Evolutionary conservation across 1,140 invertebrate species (phyloP), one percentile per base, ranked within the genome.

Genomic region (Thaumatotibia leucotreta): DNA sequence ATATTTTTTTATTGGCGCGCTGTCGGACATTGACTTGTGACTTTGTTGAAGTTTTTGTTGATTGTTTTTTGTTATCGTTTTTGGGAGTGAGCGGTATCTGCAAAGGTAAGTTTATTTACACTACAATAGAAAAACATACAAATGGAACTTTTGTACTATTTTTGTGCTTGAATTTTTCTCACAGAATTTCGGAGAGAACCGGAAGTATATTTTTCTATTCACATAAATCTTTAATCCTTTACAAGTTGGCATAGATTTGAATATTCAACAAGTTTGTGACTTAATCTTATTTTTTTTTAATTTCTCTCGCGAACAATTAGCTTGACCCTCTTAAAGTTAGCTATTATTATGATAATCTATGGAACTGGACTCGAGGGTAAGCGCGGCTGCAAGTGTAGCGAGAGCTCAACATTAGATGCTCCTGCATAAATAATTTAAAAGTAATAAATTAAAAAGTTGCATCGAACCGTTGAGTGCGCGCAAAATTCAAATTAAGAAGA

Each of bases 1-100:
- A 70, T 50, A 70, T 52, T 72, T 65, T 72, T 72, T 73, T 72
- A 69, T 73, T 69, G 29, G 64, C 71, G 58, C 68, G 73, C 75
- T 50, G 71, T 64, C 77, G 84, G 82, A 87, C 83, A 79, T 80
- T 84, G 68, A 80, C 80, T 82, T 68, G 84, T 85, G 83, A 83
- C 79, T 82, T 77, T 87, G 83, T 83, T 88, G 75, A 81, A 75
- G 79, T 86, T 84, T 45, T 80, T 79, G 74, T 84, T 86, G 66
- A 75, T 74, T 84, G 74, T 81, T 83, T 79, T 45, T 77, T 80
- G 75, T 75, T 49, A 73, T 72, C 27, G 39, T 73, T 75, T 72
- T 70, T 68, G 58, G 76, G 72, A 67, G 64, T 67, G 65, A 68
- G 66, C 49, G 66, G 58, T 72, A 50, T 65, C 67, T 35, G 65